Evolutionary conservation across 2,797 vertebrate species (phyloP), one percentile per base, ranked within the genome.

Genomic region (Protosalanx chinensis): DNA sequence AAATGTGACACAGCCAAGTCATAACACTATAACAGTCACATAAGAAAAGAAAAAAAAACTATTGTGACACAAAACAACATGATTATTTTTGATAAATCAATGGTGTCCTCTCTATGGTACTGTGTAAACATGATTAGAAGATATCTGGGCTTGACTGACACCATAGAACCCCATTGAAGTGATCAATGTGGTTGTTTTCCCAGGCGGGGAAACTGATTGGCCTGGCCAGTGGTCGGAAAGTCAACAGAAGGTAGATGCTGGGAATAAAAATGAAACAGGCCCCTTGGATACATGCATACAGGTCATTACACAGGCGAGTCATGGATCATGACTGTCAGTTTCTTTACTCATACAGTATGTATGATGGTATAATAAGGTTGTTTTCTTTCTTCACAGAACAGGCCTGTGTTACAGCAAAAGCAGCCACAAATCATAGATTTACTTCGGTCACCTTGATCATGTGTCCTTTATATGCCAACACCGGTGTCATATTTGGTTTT

Each of bases 181-280:
- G 57, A 62, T 56, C 51, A 6, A 62, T 67, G 57, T 12, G 58
- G 58, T 27, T 73, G 72, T 73, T 51, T 68, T 46, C 20, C 37
- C 29, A 49, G 62, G 10, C 30, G 56, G 59, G 18, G 64, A 49
- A 35, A 10, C 64, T 49, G 57, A 51, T 35, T 53, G 58, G 51
- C 32, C 70, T 53, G 58, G 51, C 32, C 70, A 16, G 6, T 27
- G 49, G 46, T 16, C n/a, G 51, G 23, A 32, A 57, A 67, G 72
- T 67, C 41, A 67, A 53, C 41, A 62, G 7, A 53, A 60, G 41
- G 71, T 67, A 46, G 35, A n/a, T n/a, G 57, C 37, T 30, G 33
- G 46, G 69, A 67, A 61, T 67, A 61, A 67, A 62, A 20, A 27
- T 32, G 60, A 73, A 18, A 67, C 51, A 33, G 6, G 18, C 61